phyloP scores from a whole-genome alignment of 2,888 invertebrate species.

The Pycnomerus fuliginosus region DNA sequence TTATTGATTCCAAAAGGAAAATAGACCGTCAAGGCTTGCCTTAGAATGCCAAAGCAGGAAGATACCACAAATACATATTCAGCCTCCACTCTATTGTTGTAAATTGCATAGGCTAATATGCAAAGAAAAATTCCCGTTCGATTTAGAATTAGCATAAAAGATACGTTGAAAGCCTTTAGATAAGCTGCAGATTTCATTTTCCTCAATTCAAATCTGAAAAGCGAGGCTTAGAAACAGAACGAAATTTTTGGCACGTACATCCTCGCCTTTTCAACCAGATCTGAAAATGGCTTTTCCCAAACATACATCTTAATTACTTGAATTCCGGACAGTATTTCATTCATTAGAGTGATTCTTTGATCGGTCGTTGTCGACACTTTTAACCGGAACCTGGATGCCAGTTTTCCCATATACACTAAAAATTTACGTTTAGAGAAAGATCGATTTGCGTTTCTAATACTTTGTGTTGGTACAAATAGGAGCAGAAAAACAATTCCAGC shows the following conservation, averaged over 20 bases:
- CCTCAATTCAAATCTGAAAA: constrained; percentile 65
- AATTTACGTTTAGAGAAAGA: constrained; percentile 21
- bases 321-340: constrained; percentile 68
- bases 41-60: constrained; percentile 71
- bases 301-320: constrained; percentile 74
- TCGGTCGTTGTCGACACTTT: constrained; percentile 58
- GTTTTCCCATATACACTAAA: constrained; percentile 70
- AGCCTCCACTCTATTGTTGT: constrained; percentile 58
- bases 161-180: constrained; percentile 63
- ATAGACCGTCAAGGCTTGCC: constrained; percentile 64
- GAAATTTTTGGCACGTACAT: constrained; percentile 2
- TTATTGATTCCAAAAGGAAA: constrained; percentile 65
- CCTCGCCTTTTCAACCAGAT: constrained; percentile 9
- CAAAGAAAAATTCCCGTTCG: constrained; percentile 81
- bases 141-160: constrained; percentile 73
- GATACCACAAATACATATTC: constrained; percentile 73
- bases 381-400: constrained; percentile 58
- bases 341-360: constrained; percentile 66
- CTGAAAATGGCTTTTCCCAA: constrained; percentile 66
- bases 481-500: constrained; percentile 57
- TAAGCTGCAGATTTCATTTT: constrained; percentile 64
- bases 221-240: constrained; percentile 3
- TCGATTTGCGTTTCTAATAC: constrained; percentile 28
- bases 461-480: constrained; percentile 50
- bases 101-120: constrained; percentile 70